phyloP scores from a whole-genome alignment of 2,797 vertebrate species.

The Peromyscus aztecus region DNA sequence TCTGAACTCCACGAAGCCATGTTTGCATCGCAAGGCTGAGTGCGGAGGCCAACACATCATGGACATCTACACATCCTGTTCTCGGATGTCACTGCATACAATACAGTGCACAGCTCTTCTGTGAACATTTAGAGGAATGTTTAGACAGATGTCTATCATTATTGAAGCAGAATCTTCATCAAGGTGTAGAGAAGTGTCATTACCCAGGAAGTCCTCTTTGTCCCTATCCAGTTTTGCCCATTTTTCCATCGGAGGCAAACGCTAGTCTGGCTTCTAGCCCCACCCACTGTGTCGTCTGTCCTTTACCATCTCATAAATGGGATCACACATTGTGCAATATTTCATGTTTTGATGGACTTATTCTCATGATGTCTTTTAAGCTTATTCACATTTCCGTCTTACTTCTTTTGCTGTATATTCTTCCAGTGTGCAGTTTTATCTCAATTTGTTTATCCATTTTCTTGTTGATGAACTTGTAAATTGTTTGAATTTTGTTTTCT shows the following conservation, averaged over 20 bases:
- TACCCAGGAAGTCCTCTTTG: not conserved
- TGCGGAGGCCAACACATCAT: not conserved
- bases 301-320: not conserved
- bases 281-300: not conserved
- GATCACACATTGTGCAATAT: not conserved
- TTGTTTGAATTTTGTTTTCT: not conserved
- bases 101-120: not conserved
- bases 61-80: not conserved
- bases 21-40: not conserved
- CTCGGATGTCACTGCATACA: not conserved
- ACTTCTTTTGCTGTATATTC: not conserved
- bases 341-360: not conserved
- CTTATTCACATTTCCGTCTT: not conserved
- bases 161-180: not conserved
- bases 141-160: not conserved
- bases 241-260: not conserved
- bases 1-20: not conserved
- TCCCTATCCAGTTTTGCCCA: not conserved
- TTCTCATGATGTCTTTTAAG: not conserved
- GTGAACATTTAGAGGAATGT: not conserved
- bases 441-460: not conserved
- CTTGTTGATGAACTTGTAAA: not conserved
- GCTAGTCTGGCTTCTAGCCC: not conserved
- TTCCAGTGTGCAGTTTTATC: not conserved
- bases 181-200: not conserved